phyloP scores from a whole-genome alignment of 2,888 invertebrate species.

The Synanthedon tipuliformis region DNA sequence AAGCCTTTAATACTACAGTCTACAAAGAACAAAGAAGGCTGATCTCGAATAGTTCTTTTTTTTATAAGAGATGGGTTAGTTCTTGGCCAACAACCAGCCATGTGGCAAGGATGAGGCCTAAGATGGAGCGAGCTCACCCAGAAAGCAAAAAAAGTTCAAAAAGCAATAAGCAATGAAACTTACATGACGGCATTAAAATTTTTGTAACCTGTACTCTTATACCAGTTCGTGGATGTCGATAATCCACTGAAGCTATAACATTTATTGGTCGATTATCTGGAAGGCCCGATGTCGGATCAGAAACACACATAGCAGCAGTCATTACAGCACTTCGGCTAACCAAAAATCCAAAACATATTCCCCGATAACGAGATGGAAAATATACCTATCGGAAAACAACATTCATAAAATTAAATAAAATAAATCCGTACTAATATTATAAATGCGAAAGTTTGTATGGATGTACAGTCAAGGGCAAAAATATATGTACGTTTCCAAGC shows the following conservation, averaged over 20 bases:
- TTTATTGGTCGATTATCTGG: constrained; percentile 39
- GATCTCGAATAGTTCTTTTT: background rate
- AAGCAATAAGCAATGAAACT: constrained; percentile 14
- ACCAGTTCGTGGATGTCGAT: constrained; percentile 49
- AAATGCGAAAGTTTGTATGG: no score
- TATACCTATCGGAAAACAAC: constrained; percentile 27
- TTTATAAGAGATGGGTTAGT: no score
- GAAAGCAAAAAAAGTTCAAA: no score
- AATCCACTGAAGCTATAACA: constrained; percentile 33
- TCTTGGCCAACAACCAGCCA: no score
- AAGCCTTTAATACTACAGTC: background rate
- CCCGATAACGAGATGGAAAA: constrained; percentile 43
- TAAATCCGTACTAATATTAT: no score
- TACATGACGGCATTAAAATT: constrained; percentile 40
- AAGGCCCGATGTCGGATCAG: constrained; percentile 14
- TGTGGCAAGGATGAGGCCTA: no score
- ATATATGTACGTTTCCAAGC: no score
- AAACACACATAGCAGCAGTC: constrained; percentile 50
- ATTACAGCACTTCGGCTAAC: constrained; percentile 39
- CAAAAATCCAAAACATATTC: constrained; percentile 40
- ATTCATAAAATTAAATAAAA: no score
- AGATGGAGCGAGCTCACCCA: no score
- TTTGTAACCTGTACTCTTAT: constrained; percentile 48
- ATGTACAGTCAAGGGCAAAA: no score
- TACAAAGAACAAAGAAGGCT: no score